Evolutionary conservation across 2,797 vertebrate species (phyloP).

Genomic region (Leptatherina wallacei): DNA sequence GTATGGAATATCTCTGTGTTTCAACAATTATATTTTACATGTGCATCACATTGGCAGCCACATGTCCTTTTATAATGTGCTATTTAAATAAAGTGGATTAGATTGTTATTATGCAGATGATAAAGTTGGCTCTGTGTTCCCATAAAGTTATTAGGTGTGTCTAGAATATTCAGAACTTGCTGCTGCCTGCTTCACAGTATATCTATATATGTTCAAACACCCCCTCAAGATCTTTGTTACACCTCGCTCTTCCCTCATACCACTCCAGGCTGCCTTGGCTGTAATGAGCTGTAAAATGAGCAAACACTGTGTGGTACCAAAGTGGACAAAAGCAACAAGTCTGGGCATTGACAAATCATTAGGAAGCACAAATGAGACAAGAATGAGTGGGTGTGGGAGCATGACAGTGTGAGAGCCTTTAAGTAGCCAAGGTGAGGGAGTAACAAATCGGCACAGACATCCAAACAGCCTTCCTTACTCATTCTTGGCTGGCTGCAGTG

Average conservation of each 20-base stretch:
- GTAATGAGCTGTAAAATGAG: constrained; percentile 59
- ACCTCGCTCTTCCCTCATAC: constrained; percentile 29
- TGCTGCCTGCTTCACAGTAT: constrained; percentile 10
- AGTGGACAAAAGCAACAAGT: constrained; percentile 43
- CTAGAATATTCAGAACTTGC: constrained; percentile 18
- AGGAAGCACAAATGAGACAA: constrained; percentile 56
- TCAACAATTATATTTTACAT: no score
- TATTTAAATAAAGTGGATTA: no score
- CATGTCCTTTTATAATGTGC: no score
- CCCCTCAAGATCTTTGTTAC: constrained; percentile 36
- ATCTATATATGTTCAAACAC: constrained; percentile 40
- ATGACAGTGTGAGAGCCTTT: constrained; percentile 32
- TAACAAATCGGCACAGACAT: constrained; percentile 58
- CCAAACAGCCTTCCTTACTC: constrained; percentile 64
- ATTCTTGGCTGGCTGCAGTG: constrained; percentile 40
- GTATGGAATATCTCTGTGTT: no score
- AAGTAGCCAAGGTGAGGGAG: constrained; percentile 52
- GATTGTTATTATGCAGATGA: background rate
- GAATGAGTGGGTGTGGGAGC: constrained; percentile 52
- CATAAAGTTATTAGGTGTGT: background rate
- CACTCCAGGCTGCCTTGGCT: constrained; percentile 45
- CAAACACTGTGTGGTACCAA: constrained; percentile 30
- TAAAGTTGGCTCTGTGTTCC: background rate
- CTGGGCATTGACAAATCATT: constrained; percentile 61
- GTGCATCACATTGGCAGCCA: no score